phyloP scores from a whole-genome alignment of 2,888 invertebrate genomes.

The Euproctis similis region DNA sequence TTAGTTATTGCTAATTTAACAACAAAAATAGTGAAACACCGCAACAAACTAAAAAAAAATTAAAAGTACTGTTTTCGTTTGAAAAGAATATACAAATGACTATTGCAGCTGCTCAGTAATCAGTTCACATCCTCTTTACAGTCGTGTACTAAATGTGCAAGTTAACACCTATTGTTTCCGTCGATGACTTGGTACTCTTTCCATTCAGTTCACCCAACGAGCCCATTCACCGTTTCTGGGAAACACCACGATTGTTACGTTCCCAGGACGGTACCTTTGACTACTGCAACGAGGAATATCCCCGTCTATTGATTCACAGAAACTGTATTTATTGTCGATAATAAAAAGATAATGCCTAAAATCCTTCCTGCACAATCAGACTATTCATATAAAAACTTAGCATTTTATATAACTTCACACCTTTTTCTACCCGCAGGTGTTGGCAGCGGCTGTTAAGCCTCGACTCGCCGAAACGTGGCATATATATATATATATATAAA shows the following conservation, averaged over 20 bases:
- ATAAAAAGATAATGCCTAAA: too few species aligned
- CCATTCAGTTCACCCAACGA: conserved; percentile 41
- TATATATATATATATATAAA: too few species aligned
- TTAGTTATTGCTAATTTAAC: too few species aligned
- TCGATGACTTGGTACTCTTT: conserved; percentile 40
- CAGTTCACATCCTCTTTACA: conserved; percentile 44
- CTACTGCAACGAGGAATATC: conserved; percentile 29
- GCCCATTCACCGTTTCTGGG: conserved; percentile 43
- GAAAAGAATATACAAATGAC: background rate
- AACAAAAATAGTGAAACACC: too few species aligned
- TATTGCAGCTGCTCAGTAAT: conserved; percentile 20
- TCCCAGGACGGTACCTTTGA: conserved; percentile 48
- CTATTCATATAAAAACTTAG: too few species aligned
- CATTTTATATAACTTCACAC: too few species aligned
- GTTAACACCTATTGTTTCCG: conserved; percentile 57
- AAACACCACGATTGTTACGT: conserved; percentile 48
- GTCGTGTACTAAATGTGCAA: conserved; percentile 37
- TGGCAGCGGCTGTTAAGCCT: too few species aligned
- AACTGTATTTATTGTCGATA: conserved; percentile 21
- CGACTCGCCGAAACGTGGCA: too few species aligned
- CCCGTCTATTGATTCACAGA: conserved; percentile 28
- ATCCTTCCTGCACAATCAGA: too few species aligned
- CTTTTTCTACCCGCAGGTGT: too few species aligned
- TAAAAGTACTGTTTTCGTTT: background rate
- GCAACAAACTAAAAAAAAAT: background rate